These are phyloP conservation scores for Scrobipalpa atriplicella DNA, from an alignment of 2,888 invertebrate species.

Conservation along the genomic window DNA sequence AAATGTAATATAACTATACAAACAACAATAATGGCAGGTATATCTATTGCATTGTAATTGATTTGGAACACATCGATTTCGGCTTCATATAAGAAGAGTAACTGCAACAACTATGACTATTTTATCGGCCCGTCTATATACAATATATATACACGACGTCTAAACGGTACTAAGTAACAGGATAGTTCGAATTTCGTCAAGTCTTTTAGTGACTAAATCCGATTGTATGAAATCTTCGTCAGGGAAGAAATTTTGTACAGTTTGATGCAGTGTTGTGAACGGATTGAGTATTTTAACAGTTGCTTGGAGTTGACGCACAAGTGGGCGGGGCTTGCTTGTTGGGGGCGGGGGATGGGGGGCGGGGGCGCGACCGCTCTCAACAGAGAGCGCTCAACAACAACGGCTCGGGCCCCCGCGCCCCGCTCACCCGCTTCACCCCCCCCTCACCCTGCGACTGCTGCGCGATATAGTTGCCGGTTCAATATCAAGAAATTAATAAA, in stretches of 20 bases:
- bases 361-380: slow-evolving; percentile 48
- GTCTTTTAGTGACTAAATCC: slow-evolving; percentile 61
- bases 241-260: neutral
- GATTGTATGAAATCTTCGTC: slow-evolving; percentile 33
- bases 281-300: slow-evolving; percentile 50
- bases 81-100: slow-evolving; percentile 36
- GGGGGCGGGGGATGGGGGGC: slow-evolving; percentile 25
- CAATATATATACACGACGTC: slow-evolving; percentile 22
- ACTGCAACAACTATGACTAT: slow-evolving; percentile 33
- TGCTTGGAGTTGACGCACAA: slow-evolving; percentile 36
- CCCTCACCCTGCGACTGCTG: neutral
- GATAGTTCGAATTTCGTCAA: slow-evolving; percentile 45
- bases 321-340: slow-evolving; percentile 43
- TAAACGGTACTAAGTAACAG: slow-evolving; percentile 33
- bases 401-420: slow-evolving; percentile 22
- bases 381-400: slow-evolving; percentile 54
- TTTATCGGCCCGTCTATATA: slow-evolving; percentile 27
- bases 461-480: slow-evolving; percentile 39
- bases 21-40: slow-evolving; percentile 66
- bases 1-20: slow-evolving; percentile 49
- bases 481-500: slow-evolving; percentile 62
- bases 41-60: slow-evolving; percentile 69
- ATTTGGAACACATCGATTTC: slow-evolving; percentile 68
- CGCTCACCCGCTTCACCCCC: neutral
- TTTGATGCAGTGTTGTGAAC: slow-evolving; percentile 28